Conservation (phyloP, 2,888 invertebrate genomes). For the Eustalomyia histrio region DNA sequence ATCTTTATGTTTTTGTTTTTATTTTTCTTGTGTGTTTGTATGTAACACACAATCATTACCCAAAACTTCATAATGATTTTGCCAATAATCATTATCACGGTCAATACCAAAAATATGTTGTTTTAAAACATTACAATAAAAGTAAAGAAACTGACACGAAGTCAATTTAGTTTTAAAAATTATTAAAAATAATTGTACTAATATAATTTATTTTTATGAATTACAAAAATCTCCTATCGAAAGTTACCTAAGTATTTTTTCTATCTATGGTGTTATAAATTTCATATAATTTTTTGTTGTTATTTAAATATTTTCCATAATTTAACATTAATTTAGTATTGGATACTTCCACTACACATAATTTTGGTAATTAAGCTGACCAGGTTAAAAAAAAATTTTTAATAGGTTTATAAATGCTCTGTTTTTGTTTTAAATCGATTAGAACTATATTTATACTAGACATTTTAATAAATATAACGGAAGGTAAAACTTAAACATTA, state of each 20-base stretch:
- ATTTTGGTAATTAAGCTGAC: slow-evolving; percentile 33
- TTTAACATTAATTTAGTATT: slow-evolving; percentile 12
- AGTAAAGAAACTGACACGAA: slow-evolving; percentile 24
- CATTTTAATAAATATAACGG: too few relatives aligned
- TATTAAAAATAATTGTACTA: not conserved
- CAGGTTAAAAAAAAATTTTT: not conserved
- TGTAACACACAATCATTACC: slow-evolving; percentile 11
- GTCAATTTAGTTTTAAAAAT: slow-evolving; percentile 12
- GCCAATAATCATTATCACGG: slow-evolving; percentile 41
- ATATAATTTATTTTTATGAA: not conserved
- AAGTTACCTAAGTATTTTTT: not conserved
- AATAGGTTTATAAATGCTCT: slow-evolving; percentile 8
- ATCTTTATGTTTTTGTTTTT: slow-evolving; percentile 24
- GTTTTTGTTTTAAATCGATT: not conserved
- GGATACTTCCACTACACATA: slow-evolving; percentile 13
- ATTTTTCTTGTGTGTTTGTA: slow-evolving; percentile 23
- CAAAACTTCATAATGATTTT: slow-evolving; percentile 56
- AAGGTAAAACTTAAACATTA: too few relatives aligned
- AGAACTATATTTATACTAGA: too few relatives aligned
- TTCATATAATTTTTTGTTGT: not conserved
- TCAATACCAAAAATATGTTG: slow-evolving; percentile 27
- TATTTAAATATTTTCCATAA: slow-evolving; percentile 2
- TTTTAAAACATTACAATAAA: slow-evolving; percentile 4
- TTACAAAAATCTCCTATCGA: not conserved
- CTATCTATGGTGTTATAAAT: not conserved